Conservation (phyloP, 2,797 vertebrate genomes). For the Hyperoplus immaculatus region DNA sequence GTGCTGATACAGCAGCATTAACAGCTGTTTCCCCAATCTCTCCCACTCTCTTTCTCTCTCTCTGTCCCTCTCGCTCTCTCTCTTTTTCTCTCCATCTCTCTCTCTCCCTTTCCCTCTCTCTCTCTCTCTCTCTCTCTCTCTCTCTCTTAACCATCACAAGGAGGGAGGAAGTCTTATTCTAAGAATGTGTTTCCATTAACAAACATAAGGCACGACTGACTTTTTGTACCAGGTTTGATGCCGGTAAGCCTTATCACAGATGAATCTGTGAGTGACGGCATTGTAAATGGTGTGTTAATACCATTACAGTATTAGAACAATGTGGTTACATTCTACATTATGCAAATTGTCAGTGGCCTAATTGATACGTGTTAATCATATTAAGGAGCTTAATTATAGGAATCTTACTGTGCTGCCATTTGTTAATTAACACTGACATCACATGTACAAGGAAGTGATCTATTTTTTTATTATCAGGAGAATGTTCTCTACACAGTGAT, state of each 20-base stretch:
- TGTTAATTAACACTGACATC: conserved; percentile 97
- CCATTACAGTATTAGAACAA: conserved; percentile 86
- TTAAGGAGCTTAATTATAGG: conserved; percentile 99
- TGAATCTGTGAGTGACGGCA: conserved; percentile 69
- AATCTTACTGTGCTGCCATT: conserved; percentile 96
- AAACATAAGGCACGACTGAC: conserved; percentile 13
- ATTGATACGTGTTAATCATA: conserved; percentile 99
- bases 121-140: too few species aligned
- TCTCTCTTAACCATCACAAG: not conserved
- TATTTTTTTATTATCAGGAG: conserved; percentile 54
- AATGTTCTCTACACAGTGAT: conserved; percentile 31
- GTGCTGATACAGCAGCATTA: conserved; percentile 78
- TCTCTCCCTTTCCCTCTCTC: too few species aligned
- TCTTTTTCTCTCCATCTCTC: too few species aligned
- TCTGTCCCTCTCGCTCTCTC: too few species aligned
- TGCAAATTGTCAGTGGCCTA: conserved; percentile 96
- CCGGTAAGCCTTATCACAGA: conserved; percentile 56
- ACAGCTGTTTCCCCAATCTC: conserved; percentile 79
- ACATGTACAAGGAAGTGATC: conserved; percentile 84
- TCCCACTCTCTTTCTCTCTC: not conserved
- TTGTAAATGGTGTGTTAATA: conserved; percentile 68
- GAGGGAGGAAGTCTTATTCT: conserved; percentile 68
- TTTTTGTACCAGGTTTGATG: conserved; percentile 38
- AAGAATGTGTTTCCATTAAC: conserved; percentile 49
- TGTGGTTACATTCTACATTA: conserved; percentile 96